These are phyloP conservation scores for Tetheella fluctuosa DNA, from an alignment of 2,888 invertebrate species.

Conservation along the genomic window DNA sequence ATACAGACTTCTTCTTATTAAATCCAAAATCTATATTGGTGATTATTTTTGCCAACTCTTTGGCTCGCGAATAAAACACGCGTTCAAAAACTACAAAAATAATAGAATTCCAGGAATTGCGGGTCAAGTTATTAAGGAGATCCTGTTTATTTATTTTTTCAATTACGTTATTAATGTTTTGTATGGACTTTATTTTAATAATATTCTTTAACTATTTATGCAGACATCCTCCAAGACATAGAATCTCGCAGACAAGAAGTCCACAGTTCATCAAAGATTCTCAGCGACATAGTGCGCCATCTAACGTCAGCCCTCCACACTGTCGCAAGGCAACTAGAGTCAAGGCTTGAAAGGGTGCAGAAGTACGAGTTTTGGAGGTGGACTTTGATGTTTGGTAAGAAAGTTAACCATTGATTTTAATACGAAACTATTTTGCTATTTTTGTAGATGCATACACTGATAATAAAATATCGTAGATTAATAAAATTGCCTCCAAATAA, in stretches of 20 bases:
- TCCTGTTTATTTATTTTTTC: no score
- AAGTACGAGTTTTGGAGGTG: constrained; percentile 87
- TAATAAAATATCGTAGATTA: no score
- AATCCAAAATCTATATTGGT: neutral
- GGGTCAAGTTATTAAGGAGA: no score
- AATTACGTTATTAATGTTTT: no score
- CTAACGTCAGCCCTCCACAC: constrained; percentile 73
- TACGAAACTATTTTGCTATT: no score
- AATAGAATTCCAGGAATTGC: no score
- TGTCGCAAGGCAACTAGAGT: constrained; percentile 65
- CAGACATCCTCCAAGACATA: constrained; percentile 85
- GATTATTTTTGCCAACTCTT: no score
- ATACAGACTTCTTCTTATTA: no score
- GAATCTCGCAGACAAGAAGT: constrained; percentile 82
- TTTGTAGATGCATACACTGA: no score
- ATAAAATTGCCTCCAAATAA: neutral
- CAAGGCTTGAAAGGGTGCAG: constrained; percentile 75
- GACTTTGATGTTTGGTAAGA: constrained; percentile 85
- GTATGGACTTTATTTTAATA: no score
- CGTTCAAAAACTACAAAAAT: no score
- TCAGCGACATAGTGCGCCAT: constrained; percentile 85
- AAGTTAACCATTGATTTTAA: neutral
- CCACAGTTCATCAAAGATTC: constrained; percentile 82
- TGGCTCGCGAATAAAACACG: no score
- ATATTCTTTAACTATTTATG: neutral